These are phyloP conservation scores for Rhinichthys klamathensis DNA, from an alignment of 2,113 vertebrate genomes.

Conservation along the genomic window DNA sequence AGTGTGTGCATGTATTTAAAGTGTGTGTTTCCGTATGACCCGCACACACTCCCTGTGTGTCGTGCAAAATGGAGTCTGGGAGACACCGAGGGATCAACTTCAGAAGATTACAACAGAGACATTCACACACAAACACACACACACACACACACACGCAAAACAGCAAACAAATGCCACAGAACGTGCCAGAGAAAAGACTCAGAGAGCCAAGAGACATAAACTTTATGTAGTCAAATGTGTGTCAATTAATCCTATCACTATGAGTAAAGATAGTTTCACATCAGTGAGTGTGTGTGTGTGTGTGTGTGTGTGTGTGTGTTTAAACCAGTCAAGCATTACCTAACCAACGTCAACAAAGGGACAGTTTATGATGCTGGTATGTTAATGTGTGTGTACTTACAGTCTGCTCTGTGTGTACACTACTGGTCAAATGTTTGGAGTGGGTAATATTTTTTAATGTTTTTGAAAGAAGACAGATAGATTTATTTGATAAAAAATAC, in stretches of 20 bases:
- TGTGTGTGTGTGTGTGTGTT: neutral
- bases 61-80: neutral
- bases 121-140: neutral
- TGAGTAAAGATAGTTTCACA: neutral
- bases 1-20: too few relatives aligned
- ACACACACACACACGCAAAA: neutral
- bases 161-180: neutral
- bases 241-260: neutral
- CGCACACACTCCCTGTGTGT: neutral
- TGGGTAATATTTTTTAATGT: neutral
- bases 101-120: neutral
- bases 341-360: neutral
- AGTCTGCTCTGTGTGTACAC: neutral
- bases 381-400: neutral
- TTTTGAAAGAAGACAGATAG: neutral
- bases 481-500: neutral
- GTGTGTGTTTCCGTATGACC: neutral
- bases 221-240: neutral
- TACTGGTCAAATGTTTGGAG: neutral
- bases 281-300: neutral
- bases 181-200: neutral
- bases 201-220: neutral
- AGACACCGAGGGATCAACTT: conserved; percentile 1
- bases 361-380: neutral
- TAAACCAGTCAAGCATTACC: neutral